These are phyloP conservation scores for Subanguina moxae DNA, from an alignment of 1,140 invertebrate species.

Conservation along the genomic window DNA sequence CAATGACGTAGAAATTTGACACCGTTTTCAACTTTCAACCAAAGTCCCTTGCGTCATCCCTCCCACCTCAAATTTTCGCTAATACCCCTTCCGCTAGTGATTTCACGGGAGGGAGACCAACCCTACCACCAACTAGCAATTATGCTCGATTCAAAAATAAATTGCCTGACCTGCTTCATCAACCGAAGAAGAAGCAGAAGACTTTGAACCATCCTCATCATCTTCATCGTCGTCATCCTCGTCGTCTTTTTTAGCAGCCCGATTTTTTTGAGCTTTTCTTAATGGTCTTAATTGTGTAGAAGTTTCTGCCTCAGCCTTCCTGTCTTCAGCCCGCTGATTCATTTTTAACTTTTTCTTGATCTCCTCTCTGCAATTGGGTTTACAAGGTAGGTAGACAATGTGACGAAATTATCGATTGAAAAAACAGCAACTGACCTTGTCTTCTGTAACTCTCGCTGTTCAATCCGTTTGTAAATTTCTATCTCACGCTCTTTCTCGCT, in stretches of 20 bases:
- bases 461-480: conserved; percentile 33
- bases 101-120: too few relatives aligned
- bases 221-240: conserved; percentile 18
- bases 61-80: too few relatives aligned
- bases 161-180: too few relatives aligned
- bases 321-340: conserved; percentile 11
- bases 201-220: conserved; percentile 30
- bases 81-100: too few relatives aligned
- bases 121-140: too few relatives aligned
- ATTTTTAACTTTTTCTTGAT: conserved; percentile 32
- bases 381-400: background rate
- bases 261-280: conserved; percentile 1
- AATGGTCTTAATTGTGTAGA: conserved; percentile 4
- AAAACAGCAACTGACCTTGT: conserved; percentile 17
- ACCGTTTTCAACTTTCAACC: too few relatives aligned
- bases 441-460: conserved; percentile 32
- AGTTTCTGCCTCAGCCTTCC: background rate
- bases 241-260: conserved; percentile 17
- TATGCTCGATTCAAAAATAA: too few relatives aligned
- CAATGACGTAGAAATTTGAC: too few relatives aligned
- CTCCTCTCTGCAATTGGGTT: conserved; percentile 22
- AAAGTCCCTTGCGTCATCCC: too few relatives aligned
- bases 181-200: background rate
- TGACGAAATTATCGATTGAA: too few relatives aligned
- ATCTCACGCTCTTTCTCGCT: conserved; percentile 37